Conservation (phyloP, 2,113 vertebrate genomes). For the Acrocephalus arundinaceus region DNA sequence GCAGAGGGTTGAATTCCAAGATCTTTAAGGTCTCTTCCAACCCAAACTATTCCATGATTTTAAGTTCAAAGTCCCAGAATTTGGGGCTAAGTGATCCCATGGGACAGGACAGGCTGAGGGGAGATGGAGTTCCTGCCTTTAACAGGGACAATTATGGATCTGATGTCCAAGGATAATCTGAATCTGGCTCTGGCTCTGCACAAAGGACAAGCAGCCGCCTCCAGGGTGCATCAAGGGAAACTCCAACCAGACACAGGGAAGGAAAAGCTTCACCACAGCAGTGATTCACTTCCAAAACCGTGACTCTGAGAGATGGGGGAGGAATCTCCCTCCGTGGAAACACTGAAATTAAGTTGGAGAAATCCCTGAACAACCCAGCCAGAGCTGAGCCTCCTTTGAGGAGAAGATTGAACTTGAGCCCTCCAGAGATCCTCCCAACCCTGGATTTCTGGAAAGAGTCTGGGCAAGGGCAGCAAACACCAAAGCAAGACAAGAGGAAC, state of each 20-base stretch:
- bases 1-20: not conserved
- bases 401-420: accelerated
- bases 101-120: not conserved
- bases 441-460: not conserved
- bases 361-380: not conserved
- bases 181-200: not conserved
- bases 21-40: too few species aligned
- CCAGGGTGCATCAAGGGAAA: not conserved
- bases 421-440: not conserved
- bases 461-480: not conserved
- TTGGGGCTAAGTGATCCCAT: not conserved
- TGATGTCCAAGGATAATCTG: not conserved
- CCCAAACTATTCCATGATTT: not conserved
- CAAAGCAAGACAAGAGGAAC: not conserved
- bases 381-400: not conserved
- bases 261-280: not conserved
- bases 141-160: not conserved
- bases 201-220: not conserved
- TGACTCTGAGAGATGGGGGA: not conserved
- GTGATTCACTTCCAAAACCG: not conserved
- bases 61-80: not conserved
- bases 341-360: not conserved
- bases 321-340: not conserved
- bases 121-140: not conserved
- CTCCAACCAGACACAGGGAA: not conserved